Evolutionary conservation across 2,888 invertebrate genomes (phyloP), one percentile per base, ranked within the genome.

Genomic region (Hydroisotoma schaefferi): DNA sequence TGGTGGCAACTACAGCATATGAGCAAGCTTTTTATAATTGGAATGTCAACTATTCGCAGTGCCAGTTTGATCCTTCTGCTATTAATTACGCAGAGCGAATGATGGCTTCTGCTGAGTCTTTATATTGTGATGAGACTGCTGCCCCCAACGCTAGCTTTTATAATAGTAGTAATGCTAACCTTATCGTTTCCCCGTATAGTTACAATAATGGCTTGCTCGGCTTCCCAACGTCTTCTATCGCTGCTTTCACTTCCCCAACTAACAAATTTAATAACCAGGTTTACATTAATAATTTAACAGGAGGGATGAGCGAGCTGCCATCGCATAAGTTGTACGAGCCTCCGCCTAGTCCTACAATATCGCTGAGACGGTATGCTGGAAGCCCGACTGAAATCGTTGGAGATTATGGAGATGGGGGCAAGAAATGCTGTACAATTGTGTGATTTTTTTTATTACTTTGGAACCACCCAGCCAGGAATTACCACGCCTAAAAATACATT

Each of bases 271-370:
- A 58, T 62, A 62, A 62, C 62, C 62, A 62, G 58, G 52, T 59
- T 55, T 63, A 63, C 63, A 59, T 63, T 55, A 63, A 63, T 63
- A 55, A 56, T 63, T 63, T 63, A 51, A 59, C 63, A 63, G 63
- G 63, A 51, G 46, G 20, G 12, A 52, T 65, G 55, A 65, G 62
- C 54, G 66, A 66, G 37, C 52, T 58, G 54, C 57, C 58, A 55
- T n/a, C n/a, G n/a, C 51, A 52, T 43, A 59, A 63, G 46, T 53
- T 22, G 4, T 63, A 64, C 46, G 64, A 64, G 44, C 51, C 64
- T 22, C 71, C 71, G n/a, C 63, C 68, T 54, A 68, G 68, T 67
- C 71, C 65, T 56, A 67, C 67, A n/a, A 46, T 63, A 48, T 65
- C 67, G 28, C 64, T 68, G 27, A 61, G 65, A 55, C 57, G 65